A percentile compares a stretch with the other conserved stretches of the same genome.
Evolutionary conservation across 2,797 vertebrate species (phyloP).

Genomic region (Pyrocephalus nanus): DNA sequence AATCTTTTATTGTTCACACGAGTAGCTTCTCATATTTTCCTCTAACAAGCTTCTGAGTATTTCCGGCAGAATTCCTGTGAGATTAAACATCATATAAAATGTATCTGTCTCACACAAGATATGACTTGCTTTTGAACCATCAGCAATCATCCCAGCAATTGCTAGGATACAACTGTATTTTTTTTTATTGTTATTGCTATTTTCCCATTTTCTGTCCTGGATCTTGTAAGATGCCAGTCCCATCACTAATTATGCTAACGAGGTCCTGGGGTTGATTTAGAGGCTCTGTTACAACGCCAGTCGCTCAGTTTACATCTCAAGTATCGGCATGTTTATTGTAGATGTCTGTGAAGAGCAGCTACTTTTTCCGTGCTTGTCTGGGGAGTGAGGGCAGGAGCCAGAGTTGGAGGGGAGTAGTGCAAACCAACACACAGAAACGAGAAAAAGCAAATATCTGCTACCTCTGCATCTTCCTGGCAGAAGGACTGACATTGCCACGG

Average conservation of each 20-base stretch:
- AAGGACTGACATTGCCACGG: not conserved
- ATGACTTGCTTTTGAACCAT: constrained; percentile 55
- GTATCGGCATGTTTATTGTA: constrained; percentile 55
- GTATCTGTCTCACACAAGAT: constrained; percentile 46
- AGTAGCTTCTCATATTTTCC: constrained; percentile 34
- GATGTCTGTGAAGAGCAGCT: constrained; percentile 43
- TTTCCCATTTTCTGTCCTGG: not conserved
- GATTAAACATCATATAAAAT: constrained; percentile 50
- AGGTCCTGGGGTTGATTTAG: constrained; percentile 57
- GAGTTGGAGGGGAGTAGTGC: not conserved
- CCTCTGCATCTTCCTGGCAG: not conserved
- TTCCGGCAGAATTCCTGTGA: constrained; percentile 51
- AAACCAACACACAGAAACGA: not conserved
- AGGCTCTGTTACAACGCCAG: constrained; percentile 42
- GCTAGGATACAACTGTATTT: constrained; percentile 8
- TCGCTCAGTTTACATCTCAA: constrained; percentile 57
- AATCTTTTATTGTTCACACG: constrained; percentile 7
- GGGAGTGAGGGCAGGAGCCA: not conserved
- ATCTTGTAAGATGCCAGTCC: not conserved
- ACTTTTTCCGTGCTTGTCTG: not conserved
- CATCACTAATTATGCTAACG: constrained; percentile 33
- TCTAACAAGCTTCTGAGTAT: constrained; percentile 52
- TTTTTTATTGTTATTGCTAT: constrained; percentile 27
- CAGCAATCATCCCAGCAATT: constrained; percentile 33
- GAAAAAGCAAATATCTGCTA: not conserved